These are phyloP conservation scores for Trissolcus brochymenae DNA, from an alignment of 2,888 invertebrate genomes.

Conservation along the genomic window DNA sequence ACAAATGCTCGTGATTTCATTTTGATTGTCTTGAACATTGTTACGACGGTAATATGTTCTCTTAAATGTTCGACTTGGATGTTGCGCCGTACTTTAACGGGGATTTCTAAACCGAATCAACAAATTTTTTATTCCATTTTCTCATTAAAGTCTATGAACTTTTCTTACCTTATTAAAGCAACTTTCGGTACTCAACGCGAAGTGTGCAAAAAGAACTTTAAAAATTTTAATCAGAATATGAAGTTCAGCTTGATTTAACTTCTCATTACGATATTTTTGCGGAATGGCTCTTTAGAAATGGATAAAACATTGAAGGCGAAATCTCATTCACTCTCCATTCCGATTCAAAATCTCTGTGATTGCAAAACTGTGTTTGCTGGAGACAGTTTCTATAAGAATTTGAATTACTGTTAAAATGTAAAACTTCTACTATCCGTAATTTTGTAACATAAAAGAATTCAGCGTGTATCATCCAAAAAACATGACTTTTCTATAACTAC, in stretches of 20 bases:
- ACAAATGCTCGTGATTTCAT: conserved; percentile 41
- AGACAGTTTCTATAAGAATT: conserved; percentile 41
- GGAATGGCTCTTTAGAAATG: conserved; percentile 19
- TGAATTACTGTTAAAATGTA: conserved; percentile 25
- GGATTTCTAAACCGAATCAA: conserved; percentile 8
- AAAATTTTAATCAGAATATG: conserved; percentile 25
- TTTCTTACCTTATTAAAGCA: conserved; percentile 6
- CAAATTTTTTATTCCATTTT: not conserved
- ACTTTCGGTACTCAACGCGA: conserved; percentile 5
- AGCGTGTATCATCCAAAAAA: conserved; percentile 32
- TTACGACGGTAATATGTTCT: conserved; percentile 26
- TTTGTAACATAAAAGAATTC: conserved; percentile 31
- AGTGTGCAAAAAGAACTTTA: not conserved
- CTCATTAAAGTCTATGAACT: not conserved
- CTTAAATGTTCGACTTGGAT: conserved; percentile 35
- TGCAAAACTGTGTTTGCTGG: conserved; percentile 38
- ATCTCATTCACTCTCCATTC: conserved; percentile 22
- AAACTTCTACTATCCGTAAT: conserved; percentile 40
- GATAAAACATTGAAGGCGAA: conserved; percentile 17
- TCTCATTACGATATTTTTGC: conserved; percentile 31
- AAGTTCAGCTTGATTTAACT: conserved; percentile 30
- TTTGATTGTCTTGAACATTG: conserved; percentile 32
- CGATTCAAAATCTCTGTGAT: conserved; percentile 23
- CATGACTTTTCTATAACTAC: conserved; percentile 35
- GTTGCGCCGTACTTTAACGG: conserved; percentile 19